Evolutionary conservation across 2,797 vertebrate genomes (phyloP), one percentile per base, ranked within the genome.

Genomic region (Microtus obscurus): DNA sequence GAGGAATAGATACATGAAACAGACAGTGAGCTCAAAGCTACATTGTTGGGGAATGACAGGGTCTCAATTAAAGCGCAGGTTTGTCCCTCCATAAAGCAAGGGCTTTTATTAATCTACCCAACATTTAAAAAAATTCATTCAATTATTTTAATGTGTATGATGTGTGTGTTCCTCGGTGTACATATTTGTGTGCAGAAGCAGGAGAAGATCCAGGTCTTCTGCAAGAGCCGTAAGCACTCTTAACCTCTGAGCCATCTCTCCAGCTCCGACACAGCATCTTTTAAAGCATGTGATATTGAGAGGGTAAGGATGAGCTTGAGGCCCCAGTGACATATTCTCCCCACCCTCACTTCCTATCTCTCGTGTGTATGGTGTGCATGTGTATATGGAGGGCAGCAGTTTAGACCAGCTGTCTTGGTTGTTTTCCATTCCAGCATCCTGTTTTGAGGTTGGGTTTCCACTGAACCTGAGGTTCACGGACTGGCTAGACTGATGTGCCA

Each of bases 311-410:
- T 74, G 53, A 48, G 31, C n/a, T 17, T 79, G 48, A 45, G 25
- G 93, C 21, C 48, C 23, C 9, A 12, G 6, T 3, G 34, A 7
- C 40, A 69, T 43, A 45, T 13, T 45, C 73, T 76, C 1, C 43
- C 13, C 74, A 31, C 13, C 14, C 74, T n/a, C 43, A 48, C 34
- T 48, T 14, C 34, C 29, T 23, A 3, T 51, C 43, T 23, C 21
- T 13, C 0, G 6, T 21, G 6, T 21, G 12, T 16, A 34, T 86
- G 31, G 7, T 9, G 3, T 1, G 14, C 9, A 6, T 4, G 9
- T 53, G 7, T 37, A 12, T 71, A 12, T 12, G 29, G 25, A 40
- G 25, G 27, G 23, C 25, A 25, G 21, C 14, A 12, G 51, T 25
- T 56, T n/a, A 37, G 11, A 37, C 29, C 34, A 71, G 14, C 23